A percentile compares a stretch with the other conserved stretches of the same genome.
These are phyloP conservation scores for Galaxea fascicularis DNA, from an alignment of 92 coral and sea anemone genomes.

Conservation along the genomic window DNA sequence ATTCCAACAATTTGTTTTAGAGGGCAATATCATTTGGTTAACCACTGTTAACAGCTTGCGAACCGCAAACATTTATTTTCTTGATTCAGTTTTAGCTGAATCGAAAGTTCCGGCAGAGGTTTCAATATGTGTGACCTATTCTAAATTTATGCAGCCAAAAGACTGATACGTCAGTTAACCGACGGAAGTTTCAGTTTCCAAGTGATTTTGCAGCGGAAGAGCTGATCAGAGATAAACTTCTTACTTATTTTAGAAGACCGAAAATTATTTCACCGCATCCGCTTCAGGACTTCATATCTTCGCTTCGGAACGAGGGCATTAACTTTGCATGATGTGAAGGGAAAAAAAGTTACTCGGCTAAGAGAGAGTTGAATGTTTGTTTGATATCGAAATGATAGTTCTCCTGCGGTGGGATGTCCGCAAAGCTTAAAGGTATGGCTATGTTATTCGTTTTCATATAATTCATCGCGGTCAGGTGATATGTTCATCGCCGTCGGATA, in stretches of 20 bases:
- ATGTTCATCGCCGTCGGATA: too few relatives aligned
- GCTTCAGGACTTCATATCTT: not conserved
- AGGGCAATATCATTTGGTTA: not conserved
- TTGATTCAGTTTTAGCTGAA: not conserved
- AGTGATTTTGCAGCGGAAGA: not conserved
- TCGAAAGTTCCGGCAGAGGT: not conserved
- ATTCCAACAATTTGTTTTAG: not conserved
- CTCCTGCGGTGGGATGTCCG: not conserved
- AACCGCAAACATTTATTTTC: not conserved
- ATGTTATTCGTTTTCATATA: not conserved
- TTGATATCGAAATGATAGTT: not conserved
- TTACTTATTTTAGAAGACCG: too few relatives aligned
- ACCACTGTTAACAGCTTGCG: not conserved
- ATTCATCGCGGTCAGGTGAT: too few relatives aligned
- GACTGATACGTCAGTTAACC: too few relatives aligned
- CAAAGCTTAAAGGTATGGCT: not conserved
- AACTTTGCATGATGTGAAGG: too few relatives aligned
- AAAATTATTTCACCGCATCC: not conserved
- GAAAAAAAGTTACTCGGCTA: too few relatives aligned
- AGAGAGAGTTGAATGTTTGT: not conserved
- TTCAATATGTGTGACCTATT: not conserved
- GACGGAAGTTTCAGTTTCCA: constrained; percentile 5
- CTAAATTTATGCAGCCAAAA: not conserved
- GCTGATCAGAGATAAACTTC: too few relatives aligned
- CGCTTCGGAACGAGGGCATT: too few relatives aligned